phyloP scores from a whole-genome alignment of 1,140 invertebrate species.

The Maniola jurtina region DNA sequence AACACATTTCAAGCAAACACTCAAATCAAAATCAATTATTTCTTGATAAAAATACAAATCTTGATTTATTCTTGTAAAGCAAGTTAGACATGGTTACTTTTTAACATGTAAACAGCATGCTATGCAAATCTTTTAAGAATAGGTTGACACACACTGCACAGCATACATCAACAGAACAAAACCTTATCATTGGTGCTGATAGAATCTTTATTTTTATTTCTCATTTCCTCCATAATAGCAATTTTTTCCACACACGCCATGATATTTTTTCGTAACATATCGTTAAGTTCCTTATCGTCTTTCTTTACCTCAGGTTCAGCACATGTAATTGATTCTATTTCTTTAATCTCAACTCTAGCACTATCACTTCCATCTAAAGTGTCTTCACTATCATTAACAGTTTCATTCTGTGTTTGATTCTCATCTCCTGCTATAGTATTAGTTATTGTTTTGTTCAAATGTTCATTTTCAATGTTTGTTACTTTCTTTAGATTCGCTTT shows the following conservation, averaged over 20 bases:
- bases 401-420: conserved; percentile 33
- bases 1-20: conserved; percentile 9
- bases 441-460: conserved; percentile 63
- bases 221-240: conserved; percentile 66
- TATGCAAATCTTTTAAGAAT: conserved; percentile 38
- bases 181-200: conserved; percentile 54
- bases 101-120: conserved; percentile 18
- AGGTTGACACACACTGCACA: conserved; percentile 51
- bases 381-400: conserved; percentile 30
- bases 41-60: background rate
- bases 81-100: conserved; percentile 13
- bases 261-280: conserved; percentile 66
- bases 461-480: conserved; percentile 71
- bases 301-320: conserved; percentile 43
- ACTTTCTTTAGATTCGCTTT: conserved; percentile 62
- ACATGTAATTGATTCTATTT: conserved; percentile 47
- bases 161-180: conserved; percentile 58
- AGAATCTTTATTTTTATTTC: conserved; percentile 54
- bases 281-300: conserved; percentile 60
- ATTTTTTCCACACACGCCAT: conserved; percentile 72
- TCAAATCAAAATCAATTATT: background rate
- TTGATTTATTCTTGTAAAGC: background rate
- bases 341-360: conserved; percentile 46
- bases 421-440: conserved; percentile 47
- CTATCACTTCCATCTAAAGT: conserved; percentile 25